Percentiles rank a stretch among this genome's conserved stretches.
Evolutionary conservation across 64 coral and sea anemone genomes (phyloP).

Genomic region (Pocillopora damicornis): DNA sequence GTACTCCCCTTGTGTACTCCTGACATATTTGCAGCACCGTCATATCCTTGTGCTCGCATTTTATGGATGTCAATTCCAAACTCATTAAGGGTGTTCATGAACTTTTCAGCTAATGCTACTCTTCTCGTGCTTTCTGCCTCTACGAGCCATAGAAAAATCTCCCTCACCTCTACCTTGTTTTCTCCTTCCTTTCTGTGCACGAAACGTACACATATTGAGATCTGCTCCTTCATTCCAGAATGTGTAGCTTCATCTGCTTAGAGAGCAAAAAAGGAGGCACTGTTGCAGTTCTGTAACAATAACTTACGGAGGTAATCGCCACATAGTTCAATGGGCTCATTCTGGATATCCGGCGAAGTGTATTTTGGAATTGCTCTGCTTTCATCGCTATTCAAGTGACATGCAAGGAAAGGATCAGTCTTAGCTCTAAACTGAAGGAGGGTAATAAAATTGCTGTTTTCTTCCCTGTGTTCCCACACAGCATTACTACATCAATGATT

Average conservation of each 20-base stretch:
- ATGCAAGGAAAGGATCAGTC: conserved; percentile 63
- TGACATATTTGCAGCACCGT: conserved; percentile 61
- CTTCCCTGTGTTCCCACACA: no score
- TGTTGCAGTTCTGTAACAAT: conserved; percentile 35
- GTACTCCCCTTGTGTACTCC: conserved; percentile 70
- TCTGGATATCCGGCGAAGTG: conserved; percentile 63
- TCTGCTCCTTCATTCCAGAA: neutral
- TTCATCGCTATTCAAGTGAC: conserved; percentile 44
- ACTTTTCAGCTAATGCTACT: conserved; percentile 63
- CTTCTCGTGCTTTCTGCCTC: conserved; percentile 66
- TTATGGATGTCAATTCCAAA: conserved; percentile 49
- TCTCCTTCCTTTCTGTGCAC: conserved; percentile 63
- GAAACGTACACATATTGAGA: conserved; percentile 53
- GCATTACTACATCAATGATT: no score
- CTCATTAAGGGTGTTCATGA: conserved; percentile 48
- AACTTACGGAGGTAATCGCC: conserved; percentile 28
- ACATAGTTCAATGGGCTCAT: conserved; percentile 57
- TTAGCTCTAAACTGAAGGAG: neutral
- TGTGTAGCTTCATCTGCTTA: neutral
- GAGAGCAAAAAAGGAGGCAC: neutral
- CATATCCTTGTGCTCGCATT: neutral
- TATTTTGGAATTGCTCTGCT: conserved; percentile 41
- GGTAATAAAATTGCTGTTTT: no score
- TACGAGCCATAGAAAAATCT: conserved; percentile 71
- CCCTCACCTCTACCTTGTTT: conserved; percentile 61